Conservation (phyloP, 2,888 invertebrate genomes). For the Pseudococcus jackbeardsleyi region DNA sequence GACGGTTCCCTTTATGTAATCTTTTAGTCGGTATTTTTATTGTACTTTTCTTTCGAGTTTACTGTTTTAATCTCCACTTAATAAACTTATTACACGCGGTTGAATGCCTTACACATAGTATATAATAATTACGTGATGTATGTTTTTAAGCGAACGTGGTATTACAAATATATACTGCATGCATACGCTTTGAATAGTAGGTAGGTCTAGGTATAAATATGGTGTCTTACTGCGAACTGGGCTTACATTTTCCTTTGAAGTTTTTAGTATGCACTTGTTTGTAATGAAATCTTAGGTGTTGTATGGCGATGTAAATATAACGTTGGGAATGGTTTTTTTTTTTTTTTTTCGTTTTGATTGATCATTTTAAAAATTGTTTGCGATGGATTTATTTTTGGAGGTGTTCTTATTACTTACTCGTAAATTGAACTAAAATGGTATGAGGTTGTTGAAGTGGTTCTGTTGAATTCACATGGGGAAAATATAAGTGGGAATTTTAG, state of each 20-base stretch:
- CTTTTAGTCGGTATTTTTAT: slow-evolving; percentile 24
- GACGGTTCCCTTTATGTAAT: slow-evolving; percentile 29
- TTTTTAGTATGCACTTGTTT: neutral
- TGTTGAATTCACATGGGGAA: too few relatives aligned
- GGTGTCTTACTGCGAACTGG: neutral
- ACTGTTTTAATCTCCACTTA: slow-evolving; percentile 32
- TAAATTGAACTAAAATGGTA: too few relatives aligned
- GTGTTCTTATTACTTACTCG: too few relatives aligned
- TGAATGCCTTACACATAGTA: slow-evolving; percentile 11
- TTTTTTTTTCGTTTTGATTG: too few relatives aligned
- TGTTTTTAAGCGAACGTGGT: neutral
- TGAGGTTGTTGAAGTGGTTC: too few relatives aligned
- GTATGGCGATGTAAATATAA: neutral
- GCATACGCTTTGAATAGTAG: too few relatives aligned
- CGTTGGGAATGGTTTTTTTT: too few relatives aligned
- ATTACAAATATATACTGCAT: neutral
- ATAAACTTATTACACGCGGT: slow-evolving; percentile 18
- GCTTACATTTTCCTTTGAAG: neutral
- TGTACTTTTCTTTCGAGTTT: slow-evolving; percentile 10
- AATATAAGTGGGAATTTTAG: too few relatives aligned
- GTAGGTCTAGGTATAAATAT: neutral
- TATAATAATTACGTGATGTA: neutral
- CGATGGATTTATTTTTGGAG: too few relatives aligned
- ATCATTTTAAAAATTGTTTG: too few relatives aligned
- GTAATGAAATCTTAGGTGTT: neutral